Evolutionary conservation across 2,797 vertebrate genomes (phyloP), one percentile per base, ranked within the genome.

Genomic region (Odontamblyopus rebecca): DNA sequence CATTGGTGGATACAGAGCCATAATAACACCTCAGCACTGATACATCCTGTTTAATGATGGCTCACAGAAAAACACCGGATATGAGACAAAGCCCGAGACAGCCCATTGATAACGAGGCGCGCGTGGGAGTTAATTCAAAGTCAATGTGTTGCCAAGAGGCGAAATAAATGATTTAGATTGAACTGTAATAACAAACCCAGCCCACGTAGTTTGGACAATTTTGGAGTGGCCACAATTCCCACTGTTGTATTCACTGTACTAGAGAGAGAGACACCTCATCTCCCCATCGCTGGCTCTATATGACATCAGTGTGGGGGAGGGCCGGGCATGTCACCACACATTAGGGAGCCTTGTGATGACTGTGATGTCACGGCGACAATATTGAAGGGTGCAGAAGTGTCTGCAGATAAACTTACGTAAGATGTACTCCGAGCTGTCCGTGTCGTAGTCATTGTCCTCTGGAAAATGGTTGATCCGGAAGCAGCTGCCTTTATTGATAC

Each of bases 401-500:
- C 72, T 75, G 81, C 78, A 68, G 73, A 30, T 53, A 76, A 62
- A 96, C 98, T 98, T 94, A 99, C 98, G 97, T 84, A 98, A 93
- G 85, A 99, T 97, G 88, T 98, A 99, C 84, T 99, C 98, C 0
- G 98, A 98, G 93, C 96, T 98, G 95, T 99, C 98, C 0, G 98
- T 97, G 89, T 99, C 98, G 0, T 99, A 99, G 87, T 98, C 96
- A 0, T 98, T 98, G 91, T 99, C 98, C 69, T 98, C 97, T n/a
- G 98, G 98, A 88, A 99, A 99, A 83, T 98, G 97, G 93, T 99
- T 98, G 93, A 99, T 99, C 88, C 96, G 92, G 91, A 97, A 98
- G 84, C 98, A 99, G 89, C 95, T 97, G 84, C 97, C 98, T 92
- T 93, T 97, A 88, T 97, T 97, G 89, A 97, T 94, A 80, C 97